Evolutionary conservation across 2,113 vertebrate genomes (phyloP).

Genomic region (Leptodactylus fuscus): DNA sequence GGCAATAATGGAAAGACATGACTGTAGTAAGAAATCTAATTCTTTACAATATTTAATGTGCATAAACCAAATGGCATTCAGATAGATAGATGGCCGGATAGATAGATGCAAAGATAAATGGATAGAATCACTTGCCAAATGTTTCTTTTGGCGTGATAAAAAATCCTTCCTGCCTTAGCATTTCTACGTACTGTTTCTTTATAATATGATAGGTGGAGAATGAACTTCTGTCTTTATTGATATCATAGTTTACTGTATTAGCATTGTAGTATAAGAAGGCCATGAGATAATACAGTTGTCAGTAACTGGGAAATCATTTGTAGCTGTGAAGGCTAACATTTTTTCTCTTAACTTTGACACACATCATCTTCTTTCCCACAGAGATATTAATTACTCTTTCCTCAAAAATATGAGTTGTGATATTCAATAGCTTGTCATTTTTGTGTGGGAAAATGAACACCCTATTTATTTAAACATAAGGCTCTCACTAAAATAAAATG

Average conservation of each 20-base stretch:
- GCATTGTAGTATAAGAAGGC: conserved; percentile 16
- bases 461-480: conserved; percentile 26
- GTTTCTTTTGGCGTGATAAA: neutral
- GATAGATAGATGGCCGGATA: neutral
- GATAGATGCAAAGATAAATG: neutral
- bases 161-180: neutral
- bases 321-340: conserved; percentile 39
- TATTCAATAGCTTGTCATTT: conserved; percentile 34
- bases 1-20: neutral
- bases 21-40: neutral
- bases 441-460: conserved; percentile 30
- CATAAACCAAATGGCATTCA: neutral
- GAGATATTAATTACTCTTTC: conserved; percentile 46
- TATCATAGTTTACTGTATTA: conserved; percentile 27
- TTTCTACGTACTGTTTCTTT: neutral
- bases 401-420: conserved; percentile 24
- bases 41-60: conserved; percentile 1
- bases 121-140: too few relatives aligned
- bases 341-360: conserved; percentile 52
- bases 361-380: conserved; percentile 44
- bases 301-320: conserved; percentile 36
- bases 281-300: conserved; percentile 40
- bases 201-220: neutral
- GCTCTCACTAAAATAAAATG: conserved; percentile 19
- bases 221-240: neutral